A percentile compares a stretch with the other conserved stretches of the same genome.
Conservation (phyloP, 64 coral and sea anemone genomes). For the Porites australiensis region DNA sequence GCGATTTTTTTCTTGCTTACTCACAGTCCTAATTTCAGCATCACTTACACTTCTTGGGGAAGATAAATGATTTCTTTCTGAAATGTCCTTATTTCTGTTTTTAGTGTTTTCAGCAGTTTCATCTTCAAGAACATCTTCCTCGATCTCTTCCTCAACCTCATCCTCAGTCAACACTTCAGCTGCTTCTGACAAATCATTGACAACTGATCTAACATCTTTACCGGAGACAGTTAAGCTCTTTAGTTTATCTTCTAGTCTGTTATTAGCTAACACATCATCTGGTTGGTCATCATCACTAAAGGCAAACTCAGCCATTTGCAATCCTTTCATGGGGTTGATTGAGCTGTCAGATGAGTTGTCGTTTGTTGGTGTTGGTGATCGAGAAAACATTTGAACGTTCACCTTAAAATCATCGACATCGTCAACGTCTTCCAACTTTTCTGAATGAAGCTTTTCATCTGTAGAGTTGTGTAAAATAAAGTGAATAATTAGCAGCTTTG, state of each 20-base stretch:
- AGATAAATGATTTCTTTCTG: slow-evolving; percentile 23
- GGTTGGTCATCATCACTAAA: slow-evolving; percentile 60
- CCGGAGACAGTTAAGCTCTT: slow-evolving; percentile 34
- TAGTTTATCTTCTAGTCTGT: slow-evolving; percentile 40
- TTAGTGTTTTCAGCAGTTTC: slow-evolving; percentile 12
- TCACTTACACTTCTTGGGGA: slow-evolving; percentile 49
- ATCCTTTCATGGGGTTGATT: slow-evolving; percentile 79
- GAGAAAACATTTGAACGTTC: slow-evolving; percentile 83
- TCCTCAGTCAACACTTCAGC: slow-evolving; percentile 88
- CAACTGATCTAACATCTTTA: slow-evolving; percentile 40
- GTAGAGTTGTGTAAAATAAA: not conserved
- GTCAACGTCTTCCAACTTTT: slow-evolving; percentile 41
- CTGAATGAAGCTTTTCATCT: slow-evolving; percentile 31
- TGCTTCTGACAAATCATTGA: slow-evolving; percentile 49
- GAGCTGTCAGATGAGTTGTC: slow-evolving; percentile 69
- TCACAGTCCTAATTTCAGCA: slow-evolving; percentile 32
- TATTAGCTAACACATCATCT: slow-evolving; percentile 68
- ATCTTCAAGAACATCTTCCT: slow-evolving; percentile 66
- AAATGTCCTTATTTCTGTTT: not conserved
- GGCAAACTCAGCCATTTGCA: slow-evolving; percentile 91
- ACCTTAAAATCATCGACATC: slow-evolving; percentile 95
- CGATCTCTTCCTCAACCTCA: slow-evolving; percentile 91
- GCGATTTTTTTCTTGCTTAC: slow-evolving; percentile 15
- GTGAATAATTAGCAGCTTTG: too few relatives aligned
- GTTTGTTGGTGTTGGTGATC: slow-evolving; percentile 42